Conservation (phyloP, 2,888 invertebrate genomes). For the Papilio elwesi region DNA sequence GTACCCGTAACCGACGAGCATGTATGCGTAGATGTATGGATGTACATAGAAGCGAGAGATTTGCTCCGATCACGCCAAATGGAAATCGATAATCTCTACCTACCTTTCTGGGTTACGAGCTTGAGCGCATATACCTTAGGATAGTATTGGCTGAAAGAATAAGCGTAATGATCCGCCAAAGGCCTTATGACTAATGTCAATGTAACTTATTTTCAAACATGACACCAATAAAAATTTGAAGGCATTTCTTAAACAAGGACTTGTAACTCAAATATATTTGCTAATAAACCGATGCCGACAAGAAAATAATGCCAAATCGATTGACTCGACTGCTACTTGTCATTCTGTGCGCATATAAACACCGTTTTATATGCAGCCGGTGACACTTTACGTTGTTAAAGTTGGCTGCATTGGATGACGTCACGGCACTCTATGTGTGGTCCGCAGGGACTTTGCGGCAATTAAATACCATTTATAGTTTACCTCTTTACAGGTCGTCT, state of each 20-base stretch:
- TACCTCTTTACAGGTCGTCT: neutral
- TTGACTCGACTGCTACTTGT: constrained; percentile 42
- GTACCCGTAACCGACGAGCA: no score
- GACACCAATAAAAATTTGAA: constrained; percentile 2
- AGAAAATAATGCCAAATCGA: constrained; percentile 38
- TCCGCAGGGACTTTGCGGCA: neutral
- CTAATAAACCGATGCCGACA: constrained; percentile 15
- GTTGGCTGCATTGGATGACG: constrained; percentile 54
- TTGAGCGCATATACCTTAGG: no score
- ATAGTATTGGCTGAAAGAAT: no score
- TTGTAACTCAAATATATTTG: constrained; percentile 4
- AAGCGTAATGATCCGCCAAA: no score
- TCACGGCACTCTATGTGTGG: constrained; percentile 56
- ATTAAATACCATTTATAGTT: constrained; percentile 25
- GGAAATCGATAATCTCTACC: no score
- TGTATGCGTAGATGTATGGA: no score
- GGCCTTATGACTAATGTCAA: no score
- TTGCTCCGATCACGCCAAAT: no score
- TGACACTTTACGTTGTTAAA: constrained; percentile 39
- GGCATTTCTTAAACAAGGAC: constrained; percentile 14
- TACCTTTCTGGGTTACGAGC: no score
- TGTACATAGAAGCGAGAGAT: no score
- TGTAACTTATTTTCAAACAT: neutral
- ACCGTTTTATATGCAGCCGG: constrained; percentile 53
- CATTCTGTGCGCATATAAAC: constrained; percentile 50